phyloP scores from a whole-genome alignment of 2,797 vertebrate genomes.

The Rhinogobio ventralis region DNA sequence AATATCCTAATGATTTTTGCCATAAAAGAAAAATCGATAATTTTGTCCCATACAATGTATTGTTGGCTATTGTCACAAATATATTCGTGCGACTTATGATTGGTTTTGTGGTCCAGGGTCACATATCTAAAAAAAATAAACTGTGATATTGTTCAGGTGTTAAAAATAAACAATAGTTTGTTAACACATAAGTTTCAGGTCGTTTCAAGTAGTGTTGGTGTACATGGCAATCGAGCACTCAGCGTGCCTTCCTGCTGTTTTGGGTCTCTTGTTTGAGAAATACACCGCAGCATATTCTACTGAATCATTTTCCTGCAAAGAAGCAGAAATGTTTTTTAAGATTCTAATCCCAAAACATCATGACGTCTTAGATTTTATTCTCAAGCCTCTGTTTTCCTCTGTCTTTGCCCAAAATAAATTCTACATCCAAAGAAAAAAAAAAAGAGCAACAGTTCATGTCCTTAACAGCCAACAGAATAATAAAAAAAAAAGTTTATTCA shows the following conservation, averaged over 20 bases:
- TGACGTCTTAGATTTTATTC: neutral
- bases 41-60: too few species aligned
- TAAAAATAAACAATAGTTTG: neutral
- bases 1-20: too few species aligned
- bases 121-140: neutral
- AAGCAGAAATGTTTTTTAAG: neutral
- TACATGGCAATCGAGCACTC: neutral
- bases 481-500: neutral
- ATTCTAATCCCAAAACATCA: neutral
- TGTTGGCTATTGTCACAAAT: too few species aligned
- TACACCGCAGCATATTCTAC: constrained; percentile 16
- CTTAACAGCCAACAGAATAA: neutral
- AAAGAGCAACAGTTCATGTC: neutral
- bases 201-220: neutral
- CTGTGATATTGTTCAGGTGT: too few species aligned
- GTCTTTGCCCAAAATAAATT: neutral
- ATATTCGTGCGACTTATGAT: too few species aligned
- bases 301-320: constrained; percentile 12
- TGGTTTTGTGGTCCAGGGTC: too few species aligned
- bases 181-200: neutral
- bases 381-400: neutral
- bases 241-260: neutral
- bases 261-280: constrained; percentile 3
- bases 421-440: neutral
- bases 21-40: too few species aligned